These are phyloP conservation scores for Rhincodon typus DNA, from an alignment of 2,797 vertebrate genomes.

Conservation along the genomic window DNA sequence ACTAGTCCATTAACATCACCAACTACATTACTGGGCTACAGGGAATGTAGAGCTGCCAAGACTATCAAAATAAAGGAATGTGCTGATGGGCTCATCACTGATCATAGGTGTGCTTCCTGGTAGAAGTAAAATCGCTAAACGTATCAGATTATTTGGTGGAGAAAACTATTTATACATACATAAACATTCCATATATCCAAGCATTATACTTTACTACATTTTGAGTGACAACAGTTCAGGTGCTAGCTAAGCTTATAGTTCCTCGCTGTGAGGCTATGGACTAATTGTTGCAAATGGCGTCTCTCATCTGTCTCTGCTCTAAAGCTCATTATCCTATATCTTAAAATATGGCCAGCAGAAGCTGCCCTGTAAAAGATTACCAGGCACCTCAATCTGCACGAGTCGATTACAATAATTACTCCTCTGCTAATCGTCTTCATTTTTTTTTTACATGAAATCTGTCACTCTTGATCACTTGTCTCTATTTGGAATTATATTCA, in stretches of 20 bases:
- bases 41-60: neutral
- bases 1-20: too few species aligned
- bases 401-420: slow-evolving; percentile 34
- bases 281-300: neutral
- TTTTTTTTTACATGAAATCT: slow-evolving; percentile 29
- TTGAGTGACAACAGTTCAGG: neutral
- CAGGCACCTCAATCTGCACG: slow-evolving; percentile 24
- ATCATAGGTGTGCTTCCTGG: neutral
- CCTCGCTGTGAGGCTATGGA: neutral
- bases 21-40: neutral
- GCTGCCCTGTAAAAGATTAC: slow-evolving; percentile 27
- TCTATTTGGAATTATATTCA: slow-evolving; percentile 16
- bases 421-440: slow-evolving; percentile 17
- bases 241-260: neutral
- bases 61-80: neutral
- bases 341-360: neutral
- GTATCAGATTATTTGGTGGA: neutral
- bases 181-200: neutral
- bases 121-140: neutral
- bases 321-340: slow-evolving; percentile 32
- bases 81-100: neutral
- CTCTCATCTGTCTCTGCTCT: slow-evolving; percentile 15
- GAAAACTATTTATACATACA: neutral
- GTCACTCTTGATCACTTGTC: slow-evolving; percentile 13
- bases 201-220: neutral